Percentiles rank a stretch among this genome's conserved stretches.
Conservation (phyloP, 2,888 invertebrate genomes). For the Diarsia rubi region DNA sequence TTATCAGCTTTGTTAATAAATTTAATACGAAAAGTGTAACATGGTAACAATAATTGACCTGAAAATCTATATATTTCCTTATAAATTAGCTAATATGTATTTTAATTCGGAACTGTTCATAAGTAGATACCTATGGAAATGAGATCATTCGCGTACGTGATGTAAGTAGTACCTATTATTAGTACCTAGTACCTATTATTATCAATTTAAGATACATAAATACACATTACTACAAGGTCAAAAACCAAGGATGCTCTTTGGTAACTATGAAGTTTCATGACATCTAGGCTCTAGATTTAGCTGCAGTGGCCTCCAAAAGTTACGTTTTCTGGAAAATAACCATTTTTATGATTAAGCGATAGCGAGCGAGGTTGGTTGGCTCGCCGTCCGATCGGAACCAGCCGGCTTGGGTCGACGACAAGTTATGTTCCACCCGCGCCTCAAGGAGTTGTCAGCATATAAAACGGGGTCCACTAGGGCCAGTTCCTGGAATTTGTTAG, state of each 20-base stretch:
- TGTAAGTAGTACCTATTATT: not conserved
- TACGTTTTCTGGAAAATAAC: too few species aligned
- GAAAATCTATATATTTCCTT: slow-evolving; percentile 14
- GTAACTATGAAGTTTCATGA: not conserved
- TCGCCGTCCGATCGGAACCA: too few species aligned
- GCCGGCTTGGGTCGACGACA: too few species aligned
- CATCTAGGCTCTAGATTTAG: not conserved
- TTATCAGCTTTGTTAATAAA: slow-evolving; percentile 3
- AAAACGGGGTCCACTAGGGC: too few species aligned
- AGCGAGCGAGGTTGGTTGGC: too few species aligned
- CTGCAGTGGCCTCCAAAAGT: not conserved
- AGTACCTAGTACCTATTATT: not conserved
- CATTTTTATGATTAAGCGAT: too few species aligned
- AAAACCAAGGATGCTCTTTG: not conserved
- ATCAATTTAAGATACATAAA: not conserved
- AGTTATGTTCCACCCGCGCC: too few species aligned
- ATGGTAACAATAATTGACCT: not conserved
- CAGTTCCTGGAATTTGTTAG: too few species aligned
- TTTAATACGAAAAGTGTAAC: not conserved
- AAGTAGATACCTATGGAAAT: not conserved
- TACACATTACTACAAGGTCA: not conserved
- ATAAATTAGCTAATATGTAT: not conserved
- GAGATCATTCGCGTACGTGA: slow-evolving; percentile 1
- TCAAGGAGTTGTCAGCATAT: too few species aligned
- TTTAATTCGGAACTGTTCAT: not conserved